These are phyloP conservation scores for Cyphomyrmex costatus DNA, from an alignment of 1,140 invertebrate genomes.

Conservation along the genomic window DNA sequence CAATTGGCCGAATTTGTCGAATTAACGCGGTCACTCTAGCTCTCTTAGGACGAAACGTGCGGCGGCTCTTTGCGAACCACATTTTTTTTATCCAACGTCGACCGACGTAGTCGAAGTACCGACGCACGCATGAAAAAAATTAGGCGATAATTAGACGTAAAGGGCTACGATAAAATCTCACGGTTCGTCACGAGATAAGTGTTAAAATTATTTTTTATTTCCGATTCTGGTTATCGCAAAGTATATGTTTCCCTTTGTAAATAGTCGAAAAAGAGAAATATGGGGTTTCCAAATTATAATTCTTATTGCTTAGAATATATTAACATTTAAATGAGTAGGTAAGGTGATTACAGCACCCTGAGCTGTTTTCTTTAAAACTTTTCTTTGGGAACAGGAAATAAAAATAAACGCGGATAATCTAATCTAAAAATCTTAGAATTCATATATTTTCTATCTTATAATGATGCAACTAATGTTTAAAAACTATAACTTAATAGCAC, in stretches of 20 bases:
- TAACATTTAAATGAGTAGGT: not conserved
- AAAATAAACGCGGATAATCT: no score
- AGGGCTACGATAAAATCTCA: not conserved
- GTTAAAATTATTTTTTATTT: not conserved
- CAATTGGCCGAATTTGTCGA: slow-evolving; percentile 85
- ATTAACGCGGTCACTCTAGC: slow-evolving; percentile 76
- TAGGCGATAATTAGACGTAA: not conserved
- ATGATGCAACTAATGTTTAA: no score
- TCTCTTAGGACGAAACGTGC: slow-evolving; percentile 2
- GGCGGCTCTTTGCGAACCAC: slow-evolving; percentile 22
- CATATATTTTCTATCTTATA: no score
- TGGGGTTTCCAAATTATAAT: not conserved
- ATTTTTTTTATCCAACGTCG: not conserved
- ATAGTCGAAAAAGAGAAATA: not conserved
- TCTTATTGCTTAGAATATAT: not conserved
- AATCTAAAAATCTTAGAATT: no score
- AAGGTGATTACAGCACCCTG: no score
- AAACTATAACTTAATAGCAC: no score
- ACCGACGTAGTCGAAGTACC: not conserved
- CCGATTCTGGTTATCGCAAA: no score
- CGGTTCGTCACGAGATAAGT: not conserved
- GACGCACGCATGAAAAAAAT: not conserved
- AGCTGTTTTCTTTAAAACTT: no score
- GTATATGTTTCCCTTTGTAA: not conserved
- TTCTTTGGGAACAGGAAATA: no score